Evolutionary conservation across 2,797 vertebrate genomes (phyloP).

Genomic region (Columba guinea): DNA sequence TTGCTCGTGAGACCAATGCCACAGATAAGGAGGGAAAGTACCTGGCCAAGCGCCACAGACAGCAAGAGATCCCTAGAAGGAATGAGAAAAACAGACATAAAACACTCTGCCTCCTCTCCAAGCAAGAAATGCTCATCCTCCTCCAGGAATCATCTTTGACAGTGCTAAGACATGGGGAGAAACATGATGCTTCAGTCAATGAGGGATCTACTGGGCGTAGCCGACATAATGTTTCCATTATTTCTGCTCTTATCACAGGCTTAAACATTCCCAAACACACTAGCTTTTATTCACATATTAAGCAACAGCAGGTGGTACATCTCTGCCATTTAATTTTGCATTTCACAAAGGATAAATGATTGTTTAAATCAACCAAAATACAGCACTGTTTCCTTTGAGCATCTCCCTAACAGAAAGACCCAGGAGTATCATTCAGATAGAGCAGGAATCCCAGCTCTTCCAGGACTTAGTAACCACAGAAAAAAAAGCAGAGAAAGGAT

Average conservation of each 20-base stretch:
- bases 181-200: background rate
- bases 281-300: constrained; percentile 2
- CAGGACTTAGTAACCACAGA: background rate
- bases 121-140: background rate
- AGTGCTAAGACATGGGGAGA: background rate
- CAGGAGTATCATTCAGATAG: background rate
- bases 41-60: constrained; percentile 91
- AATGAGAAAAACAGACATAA: constrained; percentile 56
- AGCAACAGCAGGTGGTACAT: background rate
- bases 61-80: constrained; percentile 89
- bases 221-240: background rate
- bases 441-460: background rate
- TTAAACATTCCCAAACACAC: background rate
- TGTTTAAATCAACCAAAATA: constrained; percentile 2
- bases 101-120: background rate
- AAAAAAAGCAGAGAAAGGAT: background rate
- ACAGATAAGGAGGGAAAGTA: constrained; percentile 92
- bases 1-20: constrained; percentile 93
- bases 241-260: background rate
- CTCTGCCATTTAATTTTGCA: background rate
- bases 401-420: background rate
- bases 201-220: background rate
- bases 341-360: background rate
- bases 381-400: background rate
- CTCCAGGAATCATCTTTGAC: background rate